Evolutionary conservation across 2,888 invertebrate species (phyloP).

Genomic region (Alviniconcha strummeri): DNA sequence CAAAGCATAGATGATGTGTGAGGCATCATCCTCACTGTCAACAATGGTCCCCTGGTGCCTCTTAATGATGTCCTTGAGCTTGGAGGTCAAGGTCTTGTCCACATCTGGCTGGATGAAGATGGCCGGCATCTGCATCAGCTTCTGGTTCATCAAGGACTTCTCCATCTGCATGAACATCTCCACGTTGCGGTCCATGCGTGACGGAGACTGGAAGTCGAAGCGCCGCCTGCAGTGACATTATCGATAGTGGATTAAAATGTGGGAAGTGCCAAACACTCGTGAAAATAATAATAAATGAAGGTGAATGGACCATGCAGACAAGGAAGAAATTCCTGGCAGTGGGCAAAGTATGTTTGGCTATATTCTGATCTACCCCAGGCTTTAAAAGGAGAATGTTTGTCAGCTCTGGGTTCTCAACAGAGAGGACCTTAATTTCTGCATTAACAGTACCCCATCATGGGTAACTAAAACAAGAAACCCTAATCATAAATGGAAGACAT

Average conservation of each 20-base stretch:
- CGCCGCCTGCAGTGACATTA: conserved; percentile 77
- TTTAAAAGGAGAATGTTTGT: too few relatives aligned
- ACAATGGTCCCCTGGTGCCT: conserved; percentile 88
- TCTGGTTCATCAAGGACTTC: conserved; percentile 86
- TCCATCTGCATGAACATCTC: conserved; percentile 84
- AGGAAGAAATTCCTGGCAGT: too few relatives aligned
- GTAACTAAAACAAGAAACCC: too few relatives aligned
- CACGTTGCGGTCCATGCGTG: conserved; percentile 91
- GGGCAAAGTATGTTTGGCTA: too few relatives aligned
- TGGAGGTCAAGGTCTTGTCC: conserved; percentile 82
- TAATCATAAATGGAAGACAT: too few relatives aligned
- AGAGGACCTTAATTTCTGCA: too few relatives aligned
- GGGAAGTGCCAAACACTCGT: not conserved
- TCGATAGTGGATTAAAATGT: conserved; percentile 1
- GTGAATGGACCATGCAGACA: too few relatives aligned
- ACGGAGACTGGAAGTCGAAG: conserved; percentile 88
- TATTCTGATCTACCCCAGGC: too few relatives aligned
- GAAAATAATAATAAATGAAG: not conserved
- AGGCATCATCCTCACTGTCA: conserved; percentile 91
- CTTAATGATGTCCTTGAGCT: conserved; percentile 90
- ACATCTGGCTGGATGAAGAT: conserved; percentile 86
- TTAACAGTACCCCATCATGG: too few relatives aligned
- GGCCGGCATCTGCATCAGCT: conserved; percentile 85
- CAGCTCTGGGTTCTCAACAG: too few relatives aligned
- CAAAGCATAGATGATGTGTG: conserved; percentile 88